Percentiles rank a stretch among this genome's conserved stretches.
These are phyloP conservation scores for Characodon lateralis DNA, from an alignment of 2,797 vertebrate species.

Conservation along the genomic window DNA sequence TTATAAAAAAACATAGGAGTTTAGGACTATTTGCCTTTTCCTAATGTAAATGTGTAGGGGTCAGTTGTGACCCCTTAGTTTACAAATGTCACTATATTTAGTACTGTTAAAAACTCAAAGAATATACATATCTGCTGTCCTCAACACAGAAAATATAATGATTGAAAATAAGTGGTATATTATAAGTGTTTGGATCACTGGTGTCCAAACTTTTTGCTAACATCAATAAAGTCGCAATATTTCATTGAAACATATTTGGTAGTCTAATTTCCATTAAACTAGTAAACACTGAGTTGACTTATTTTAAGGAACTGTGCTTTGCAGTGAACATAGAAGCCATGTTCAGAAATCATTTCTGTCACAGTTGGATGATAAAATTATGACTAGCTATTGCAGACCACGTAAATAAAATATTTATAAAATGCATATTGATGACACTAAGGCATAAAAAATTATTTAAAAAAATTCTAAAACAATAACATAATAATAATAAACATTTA, in stretches of 20 bases:
- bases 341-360: no score
- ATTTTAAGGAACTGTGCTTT: no score
- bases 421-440: no score
- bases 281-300: no score
- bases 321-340: no score
- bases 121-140: background rate
- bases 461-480: background rate
- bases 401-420: no score
- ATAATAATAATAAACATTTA: background rate
- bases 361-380: no score
- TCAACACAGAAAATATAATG: background rate
- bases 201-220: background rate
- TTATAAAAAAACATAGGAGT: background rate
- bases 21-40: background rate
- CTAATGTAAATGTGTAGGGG: background rate
- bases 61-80: background rate
- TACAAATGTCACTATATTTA: no score
- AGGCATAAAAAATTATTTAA: no score
- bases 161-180: no score
- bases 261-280: background rate
- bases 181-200: no score
- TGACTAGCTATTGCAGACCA: no score
- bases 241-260: background rate
- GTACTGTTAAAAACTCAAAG: background rate
- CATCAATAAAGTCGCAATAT: background rate